Conservation (phyloP, 2,113 vertebrate species). For the Lynx canadensis region DNA sequence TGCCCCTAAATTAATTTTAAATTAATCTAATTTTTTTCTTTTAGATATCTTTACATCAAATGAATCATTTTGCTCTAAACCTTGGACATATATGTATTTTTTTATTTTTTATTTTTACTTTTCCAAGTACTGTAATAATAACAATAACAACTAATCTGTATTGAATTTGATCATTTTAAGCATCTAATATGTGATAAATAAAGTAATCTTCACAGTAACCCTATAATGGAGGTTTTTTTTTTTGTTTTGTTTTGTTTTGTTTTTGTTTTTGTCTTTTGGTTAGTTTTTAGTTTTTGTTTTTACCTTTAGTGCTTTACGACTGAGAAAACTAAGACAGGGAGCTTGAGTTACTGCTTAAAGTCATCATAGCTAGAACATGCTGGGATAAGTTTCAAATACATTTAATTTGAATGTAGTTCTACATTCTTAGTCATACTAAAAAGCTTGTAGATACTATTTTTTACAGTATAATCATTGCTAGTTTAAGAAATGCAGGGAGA, state of each 20-base stretch:
- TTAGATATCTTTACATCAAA: neutral
- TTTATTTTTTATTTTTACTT: neutral
- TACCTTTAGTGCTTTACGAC: neutral
- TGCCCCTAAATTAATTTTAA: neutral
- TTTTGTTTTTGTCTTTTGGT: neutral
- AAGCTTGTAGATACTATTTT: neutral
- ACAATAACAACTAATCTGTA: neutral
- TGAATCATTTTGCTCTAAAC: neutral
- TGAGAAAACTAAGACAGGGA: neutral
- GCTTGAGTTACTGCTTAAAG: neutral
- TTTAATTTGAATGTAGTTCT: neutral
- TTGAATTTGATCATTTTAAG: neutral
- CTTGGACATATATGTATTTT: neutral
- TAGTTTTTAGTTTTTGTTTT: neutral
- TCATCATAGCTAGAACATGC: neutral
- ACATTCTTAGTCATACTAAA: neutral
- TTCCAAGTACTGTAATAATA: neutral
- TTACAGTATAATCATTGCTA: neutral
- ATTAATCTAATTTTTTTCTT: neutral
- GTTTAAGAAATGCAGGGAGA: neutral
- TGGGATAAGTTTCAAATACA: neutral
- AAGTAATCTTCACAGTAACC: neutral
- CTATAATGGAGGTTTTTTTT: neutral
- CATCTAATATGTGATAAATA: neutral
- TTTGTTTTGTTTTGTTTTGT: neutral